Base-by-base conservation (phyloP, 2,888 invertebrate species). In the Apocheima hispidaria region DNA sequence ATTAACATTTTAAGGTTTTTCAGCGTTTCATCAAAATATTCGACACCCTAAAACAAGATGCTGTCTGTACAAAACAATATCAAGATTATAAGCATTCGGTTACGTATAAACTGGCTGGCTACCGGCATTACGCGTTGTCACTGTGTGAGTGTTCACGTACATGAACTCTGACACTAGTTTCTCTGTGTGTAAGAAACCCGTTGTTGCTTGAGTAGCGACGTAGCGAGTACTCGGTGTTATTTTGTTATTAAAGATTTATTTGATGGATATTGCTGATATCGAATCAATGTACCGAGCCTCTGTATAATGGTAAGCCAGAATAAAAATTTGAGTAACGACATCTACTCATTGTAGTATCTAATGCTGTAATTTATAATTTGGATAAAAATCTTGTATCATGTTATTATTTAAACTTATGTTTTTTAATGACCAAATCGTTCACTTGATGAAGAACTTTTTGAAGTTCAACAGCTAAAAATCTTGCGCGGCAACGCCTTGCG, bases 21-120 rank as follows among this genome's bases (percentile, higher is more conserved):
- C 16, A 16, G 4, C 10, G 1, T 10, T 10, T 20, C 14, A 1
- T 7, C 26, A 10, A 18, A 30, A 18, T 4, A 7, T 7, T 16
- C 40, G 9, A 46, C 26, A 3, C 14, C 49, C 16, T 54, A 65
- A 60, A 64, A 49, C 36, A 18, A 60, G 50, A 68, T 86, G 83
- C 80, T 77, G 75, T 79, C 90, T 49, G 74, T 92, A 90, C 87
- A 71, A 79, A 77, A 83, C 83, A 84, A 84, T 87, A 86, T 87
- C 84, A 86, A 81, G 84, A 90, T 91, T 87, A 90, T 89, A 87
- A 90, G 88, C 86, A 90, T 90, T 90, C 88, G 84, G 87, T 89
- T 90, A 88, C 89, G 86, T 90, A 86, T 84, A 86, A 89, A 88
- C 90, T 87, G 86, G 90, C 83, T 78, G 73, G 83, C 90, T 86